phyloP scores from a whole-genome alignment of 2,113 vertebrate species.

The Cochlearius cochlearius region DNA sequence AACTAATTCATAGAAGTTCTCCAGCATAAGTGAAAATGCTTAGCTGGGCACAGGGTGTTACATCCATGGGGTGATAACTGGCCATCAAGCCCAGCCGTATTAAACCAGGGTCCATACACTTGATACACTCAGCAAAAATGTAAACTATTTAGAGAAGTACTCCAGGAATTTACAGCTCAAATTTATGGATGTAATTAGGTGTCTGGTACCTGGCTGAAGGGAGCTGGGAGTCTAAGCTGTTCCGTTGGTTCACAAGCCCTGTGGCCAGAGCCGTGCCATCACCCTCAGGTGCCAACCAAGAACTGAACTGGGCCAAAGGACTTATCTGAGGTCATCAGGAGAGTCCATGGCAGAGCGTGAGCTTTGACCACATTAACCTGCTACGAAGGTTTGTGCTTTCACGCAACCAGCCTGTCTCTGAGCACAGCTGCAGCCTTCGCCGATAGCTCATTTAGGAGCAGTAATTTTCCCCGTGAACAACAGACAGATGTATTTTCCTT shows the following conservation, averaged over 20 bases:
- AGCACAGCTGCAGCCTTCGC: neutral
- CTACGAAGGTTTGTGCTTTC: neutral
- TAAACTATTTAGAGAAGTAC: neutral
- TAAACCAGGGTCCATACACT: neutral
- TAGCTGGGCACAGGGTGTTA: neutral
- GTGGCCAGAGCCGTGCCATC: neutral
- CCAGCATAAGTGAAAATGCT: neutral
- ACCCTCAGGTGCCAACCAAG: too few species aligned
- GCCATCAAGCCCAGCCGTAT: neutral
- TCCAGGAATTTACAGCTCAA: neutral
- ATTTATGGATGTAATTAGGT: neutral
- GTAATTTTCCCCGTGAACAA: neutral
- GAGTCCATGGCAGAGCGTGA: fast-evolving
- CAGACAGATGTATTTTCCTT: constrained; percentile 15
- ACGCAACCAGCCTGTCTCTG: neutral
- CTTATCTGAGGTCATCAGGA: neutral
- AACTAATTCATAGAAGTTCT: neutral
- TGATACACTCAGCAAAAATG: neutral
- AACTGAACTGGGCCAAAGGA: neutral
- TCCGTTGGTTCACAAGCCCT: neutral
- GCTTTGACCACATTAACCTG: neutral
- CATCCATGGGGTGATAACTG: neutral
- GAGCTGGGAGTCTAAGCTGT: neutral
- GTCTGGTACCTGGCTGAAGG: neutral
- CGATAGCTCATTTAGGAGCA: constrained; percentile 7